These are phyloP conservation scores for Tetrapedia diversipes DNA, from an alignment of 2,888 invertebrate species.

Conservation along the genomic window DNA sequence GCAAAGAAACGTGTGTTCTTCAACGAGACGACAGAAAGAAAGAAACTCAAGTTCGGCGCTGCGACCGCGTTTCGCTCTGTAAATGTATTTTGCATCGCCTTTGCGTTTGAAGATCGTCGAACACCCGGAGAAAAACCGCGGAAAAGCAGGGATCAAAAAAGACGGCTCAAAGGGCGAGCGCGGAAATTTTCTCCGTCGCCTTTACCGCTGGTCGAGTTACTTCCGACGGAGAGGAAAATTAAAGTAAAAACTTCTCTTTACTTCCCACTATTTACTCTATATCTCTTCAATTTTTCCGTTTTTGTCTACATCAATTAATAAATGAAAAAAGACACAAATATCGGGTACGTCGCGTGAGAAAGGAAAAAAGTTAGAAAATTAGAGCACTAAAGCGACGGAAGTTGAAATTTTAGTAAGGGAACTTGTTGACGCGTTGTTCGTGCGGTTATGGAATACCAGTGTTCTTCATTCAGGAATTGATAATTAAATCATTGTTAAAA, in stretches of 20 bases:
- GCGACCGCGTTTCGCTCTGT: neutral
- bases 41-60: slow-evolving; percentile 1
- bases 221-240: slow-evolving; percentile 22
- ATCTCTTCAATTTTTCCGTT: neutral
- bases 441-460: too few relatives aligned
- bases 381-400: too few relatives aligned
- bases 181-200: slow-evolving; percentile 37
- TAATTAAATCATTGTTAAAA: neutral
- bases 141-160: slow-evolving; percentile 46
- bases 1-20: slow-evolving; percentile 16
- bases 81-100: slow-evolving; percentile 32
- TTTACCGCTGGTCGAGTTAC: neutral
- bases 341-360: too few relatives aligned
- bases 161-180: slow-evolving; percentile 47
- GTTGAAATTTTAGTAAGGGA: too few relatives aligned
- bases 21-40: slow-evolving; percentile 1
- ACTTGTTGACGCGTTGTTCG: too few relatives aligned
- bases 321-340: too few relatives aligned
- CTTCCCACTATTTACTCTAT: neutral
- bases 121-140: slow-evolving; percentile 15
- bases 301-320: neutral
- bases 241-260: neutral
- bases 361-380: too few relatives aligned
- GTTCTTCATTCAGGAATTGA: neutral
- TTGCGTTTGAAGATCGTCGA: slow-evolving; percentile 41